phyloP scores from a whole-genome alignment of 1,140 invertebrate species.

The Octopus bimaculoides region DNA sequence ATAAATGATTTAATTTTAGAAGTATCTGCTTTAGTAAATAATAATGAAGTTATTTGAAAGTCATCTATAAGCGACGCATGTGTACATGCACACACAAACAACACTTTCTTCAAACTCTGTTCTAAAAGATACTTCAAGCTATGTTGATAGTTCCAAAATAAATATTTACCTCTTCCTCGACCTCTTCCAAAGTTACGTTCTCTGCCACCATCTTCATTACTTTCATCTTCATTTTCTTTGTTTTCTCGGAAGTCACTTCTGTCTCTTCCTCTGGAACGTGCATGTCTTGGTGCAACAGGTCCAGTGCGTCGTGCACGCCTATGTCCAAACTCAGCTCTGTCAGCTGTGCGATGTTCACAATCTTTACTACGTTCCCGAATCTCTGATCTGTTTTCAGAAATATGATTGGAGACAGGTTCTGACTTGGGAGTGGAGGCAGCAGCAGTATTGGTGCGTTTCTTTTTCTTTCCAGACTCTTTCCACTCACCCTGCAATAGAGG shows the following conservation, averaged over 20 bases:
- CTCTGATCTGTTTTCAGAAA: conserved; percentile 32
- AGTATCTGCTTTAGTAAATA: background rate
- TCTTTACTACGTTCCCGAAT: conserved; percentile 32
- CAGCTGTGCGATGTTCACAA: conserved; percentile 19
- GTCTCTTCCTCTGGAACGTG: conserved; percentile 40
- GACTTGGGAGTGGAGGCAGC: conserved; percentile 21
- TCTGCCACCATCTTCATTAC: conserved; percentile 35
- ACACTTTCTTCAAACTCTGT: too few species aligned
- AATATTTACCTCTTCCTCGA: conserved; percentile 52
- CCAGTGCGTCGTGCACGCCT: conserved; percentile 36
- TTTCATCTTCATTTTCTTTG: conserved; percentile 23
- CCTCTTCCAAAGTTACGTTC: conserved; percentile 50
- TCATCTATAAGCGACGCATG: too few species aligned
- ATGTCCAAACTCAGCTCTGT: conserved; percentile 21
- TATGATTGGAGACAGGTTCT: conserved; percentile 28
- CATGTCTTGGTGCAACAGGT: conserved; percentile 36
- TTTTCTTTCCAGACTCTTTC: conserved; percentile 79
- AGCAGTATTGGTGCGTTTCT: conserved; percentile 59
- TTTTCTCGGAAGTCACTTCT: conserved; percentile 26
- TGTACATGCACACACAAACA: too few species aligned
- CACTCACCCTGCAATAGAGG: conserved; percentile 66
- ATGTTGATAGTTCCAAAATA: too few species aligned
- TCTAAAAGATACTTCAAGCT: too few species aligned
- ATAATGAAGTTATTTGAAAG: background rate
- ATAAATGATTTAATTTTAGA: conserved; percentile 11